Base-by-base conservation (phyloP, 2,797 vertebrate species). In the Halcyon chelicuti region DNA sequence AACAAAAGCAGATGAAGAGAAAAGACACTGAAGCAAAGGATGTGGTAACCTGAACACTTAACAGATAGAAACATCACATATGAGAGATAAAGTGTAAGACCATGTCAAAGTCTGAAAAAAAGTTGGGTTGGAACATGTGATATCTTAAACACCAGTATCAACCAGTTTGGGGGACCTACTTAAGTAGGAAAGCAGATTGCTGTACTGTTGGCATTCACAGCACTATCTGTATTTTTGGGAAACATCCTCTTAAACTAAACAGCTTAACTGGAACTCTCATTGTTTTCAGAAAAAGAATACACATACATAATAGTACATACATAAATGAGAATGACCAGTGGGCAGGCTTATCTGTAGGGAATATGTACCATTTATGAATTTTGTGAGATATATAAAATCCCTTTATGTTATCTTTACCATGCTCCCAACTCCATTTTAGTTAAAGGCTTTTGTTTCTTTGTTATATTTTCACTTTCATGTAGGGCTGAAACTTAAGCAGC, bases 401-500 rank as follows among this genome's bases (percentile, higher is more conserved):
- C 20, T 84, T 58, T 44, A 88, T 19, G 2, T 21, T 21, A 76
- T 67, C 35, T 92, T 76, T 76, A 84, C 35, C 42, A 66, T 14
- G 42, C 70, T 67, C 67, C 12, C 71, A 84, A 79, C 28, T 87
- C 42, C 58, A 66, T 87, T 94, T 88, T n/a, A 88, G 58, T 71
- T 66, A 73, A 20, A 89, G 61, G 58, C 61, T 78, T 88, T 20
- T 2, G 1, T 12, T 92, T 78, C 8, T 83, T 62, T 61, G 4
- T 74, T 76, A 87, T 60, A 29, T 77, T 86, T 70, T 60, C 12
- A 88, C 68, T 83, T 90, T 47, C 49, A 44, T 25, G 29, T 47
- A 71, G 18, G 68, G 63, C 7, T 90, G 62, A 93, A 95, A 86
- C 83, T 72, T 85, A 58, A 78, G 84, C 28, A 91, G 71, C 68